These are phyloP conservation scores for Polylopha cassiicola DNA, from an alignment of 2,888 invertebrate species.

Conservation along the genomic window DNA sequence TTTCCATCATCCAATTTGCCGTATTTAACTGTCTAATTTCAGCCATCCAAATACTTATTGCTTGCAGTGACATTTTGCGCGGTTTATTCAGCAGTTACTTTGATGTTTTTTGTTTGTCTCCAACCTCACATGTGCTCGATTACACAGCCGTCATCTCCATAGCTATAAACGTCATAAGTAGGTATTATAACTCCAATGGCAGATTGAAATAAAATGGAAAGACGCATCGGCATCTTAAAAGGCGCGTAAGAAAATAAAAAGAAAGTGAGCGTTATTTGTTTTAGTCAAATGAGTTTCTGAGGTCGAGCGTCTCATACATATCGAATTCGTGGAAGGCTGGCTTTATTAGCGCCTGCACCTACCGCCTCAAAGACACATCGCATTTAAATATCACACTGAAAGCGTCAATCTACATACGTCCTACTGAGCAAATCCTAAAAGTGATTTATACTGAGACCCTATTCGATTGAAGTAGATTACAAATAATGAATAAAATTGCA, in stretches of 20 bases:
- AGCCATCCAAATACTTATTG: too few species aligned
- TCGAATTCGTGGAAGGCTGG: slow-evolving; percentile 45
- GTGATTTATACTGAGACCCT: slow-evolving; percentile 73
- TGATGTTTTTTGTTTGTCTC: slow-evolving; percentile 19
- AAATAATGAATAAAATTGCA: slow-evolving; percentile 78
- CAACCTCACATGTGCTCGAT: slow-evolving; percentile 14
- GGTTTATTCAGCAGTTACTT: slow-evolving; percentile 15
- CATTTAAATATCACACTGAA: slow-evolving; percentile 74
- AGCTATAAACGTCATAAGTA: slow-evolving; percentile 15
- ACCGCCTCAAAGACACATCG: slow-evolving; percentile 59
- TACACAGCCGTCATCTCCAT: slow-evolving; percentile 4
- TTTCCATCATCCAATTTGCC: too few species aligned
- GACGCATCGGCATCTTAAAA: slow-evolving; percentile 57
- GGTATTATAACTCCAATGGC: slow-evolving; percentile 35
- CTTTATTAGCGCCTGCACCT: slow-evolving; percentile 62
- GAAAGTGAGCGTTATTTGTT: slow-evolving; percentile 62
- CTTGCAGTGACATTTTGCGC: too few species aligned
- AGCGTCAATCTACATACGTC: slow-evolving; percentile 74
- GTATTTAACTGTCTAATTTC: too few species aligned
- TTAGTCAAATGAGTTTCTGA: slow-evolving; percentile 71
- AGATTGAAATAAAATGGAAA: slow-evolving; percentile 49
- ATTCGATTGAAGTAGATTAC: slow-evolving; percentile 76
- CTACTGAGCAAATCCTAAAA: slow-evolving; percentile 70
- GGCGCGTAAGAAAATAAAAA: slow-evolving; percentile 57
- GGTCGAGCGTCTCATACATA: slow-evolving; percentile 55